These are phyloP conservation scores for Platanista minor DNA, from an alignment of 2,113 vertebrate species.

Conservation along the genomic window DNA sequence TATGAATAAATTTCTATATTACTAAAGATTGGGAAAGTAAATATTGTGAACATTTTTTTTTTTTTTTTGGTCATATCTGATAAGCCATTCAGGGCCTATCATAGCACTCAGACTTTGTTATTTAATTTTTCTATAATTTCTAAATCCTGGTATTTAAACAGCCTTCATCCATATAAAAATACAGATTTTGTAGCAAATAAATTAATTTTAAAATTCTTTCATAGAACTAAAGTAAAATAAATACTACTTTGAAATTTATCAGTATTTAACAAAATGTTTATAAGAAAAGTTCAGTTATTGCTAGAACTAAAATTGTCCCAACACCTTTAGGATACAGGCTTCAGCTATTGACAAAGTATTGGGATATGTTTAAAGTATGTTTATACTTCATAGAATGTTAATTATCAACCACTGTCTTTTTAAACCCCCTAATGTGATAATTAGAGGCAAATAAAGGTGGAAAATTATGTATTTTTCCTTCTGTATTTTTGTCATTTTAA, in stretches of 20 bases:
- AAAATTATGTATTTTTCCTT: conserved; percentile 65
- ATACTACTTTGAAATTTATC: conserved; percentile 72
- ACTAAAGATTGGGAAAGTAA: not conserved
- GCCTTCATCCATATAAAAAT: not conserved
- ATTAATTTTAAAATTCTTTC: conserved; percentile 21
- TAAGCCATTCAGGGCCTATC: not conserved
- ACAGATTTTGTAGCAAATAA: not conserved
- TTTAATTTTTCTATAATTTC: conserved; percentile 19
- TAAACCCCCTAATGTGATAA: conserved; percentile 54
- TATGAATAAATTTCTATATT: not conserved
- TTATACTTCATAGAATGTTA: conserved; percentile 46
- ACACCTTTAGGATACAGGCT: not conserved
- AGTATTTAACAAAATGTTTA: conserved; percentile 58
- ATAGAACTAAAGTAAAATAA: conserved; percentile 72
- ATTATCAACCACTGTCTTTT: conserved; percentile 58
- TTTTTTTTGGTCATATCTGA: not conserved
- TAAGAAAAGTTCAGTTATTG: conserved; percentile 20
- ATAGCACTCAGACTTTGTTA: not conserved
- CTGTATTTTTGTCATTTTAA: conserved; percentile 29
- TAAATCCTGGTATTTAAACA: conserved; percentile 18
- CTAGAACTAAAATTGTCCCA: conserved; percentile 28
- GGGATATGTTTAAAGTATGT: conserved; percentile 42
- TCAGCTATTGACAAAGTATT: conserved; percentile 56
- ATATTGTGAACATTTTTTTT: not conserved
- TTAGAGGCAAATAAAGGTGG: conserved; percentile 49